A percentile compares a stretch with the other conserved stretches of the same genome.
Evolutionary conservation across 2,113 vertebrate genomes (phyloP).

Genomic region (Plectropomus leopardus): DNA sequence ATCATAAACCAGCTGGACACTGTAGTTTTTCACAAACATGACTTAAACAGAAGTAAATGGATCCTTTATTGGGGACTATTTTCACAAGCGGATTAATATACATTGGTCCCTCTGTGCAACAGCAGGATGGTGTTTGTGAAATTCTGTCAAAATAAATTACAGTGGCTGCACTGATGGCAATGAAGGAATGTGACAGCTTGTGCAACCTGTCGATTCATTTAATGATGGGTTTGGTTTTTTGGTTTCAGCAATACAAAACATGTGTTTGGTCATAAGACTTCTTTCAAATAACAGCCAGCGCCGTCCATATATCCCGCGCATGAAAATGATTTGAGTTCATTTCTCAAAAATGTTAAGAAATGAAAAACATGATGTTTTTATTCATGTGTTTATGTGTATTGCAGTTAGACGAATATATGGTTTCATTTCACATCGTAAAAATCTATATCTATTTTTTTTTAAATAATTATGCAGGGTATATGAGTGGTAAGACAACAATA

Average conservation of each 20-base stretch:
- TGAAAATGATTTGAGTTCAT: neutral
- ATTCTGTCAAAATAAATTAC: neutral
- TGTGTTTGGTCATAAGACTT: conserved; percentile 1
- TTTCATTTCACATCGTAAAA: neutral
- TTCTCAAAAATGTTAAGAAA: neutral
- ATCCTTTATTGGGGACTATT: neutral
- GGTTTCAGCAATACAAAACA: neutral
- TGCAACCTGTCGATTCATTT: neutral
- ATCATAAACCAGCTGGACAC: neutral
- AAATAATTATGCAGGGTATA: neutral
- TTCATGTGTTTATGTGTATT: neutral
- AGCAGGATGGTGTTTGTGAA: no score
- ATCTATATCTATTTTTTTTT: neutral
- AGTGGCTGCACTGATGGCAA: neutral
- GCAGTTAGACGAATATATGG: neutral
- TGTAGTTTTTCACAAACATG: neutral
- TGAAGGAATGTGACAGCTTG: neutral
- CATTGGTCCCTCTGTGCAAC: neutral
- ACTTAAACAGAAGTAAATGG: neutral
- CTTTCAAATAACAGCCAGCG: neutral
- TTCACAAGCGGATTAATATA: neutral
- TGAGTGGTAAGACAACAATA: neutral
- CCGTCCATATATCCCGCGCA: neutral
- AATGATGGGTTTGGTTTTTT: neutral
- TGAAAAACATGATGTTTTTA: neutral